A percentile compares a stretch with the other conserved stretches of the same genome.
Evolutionary conservation across 2,888 invertebrate species (phyloP).

Genomic region (Pollenia amentaria): DNA sequence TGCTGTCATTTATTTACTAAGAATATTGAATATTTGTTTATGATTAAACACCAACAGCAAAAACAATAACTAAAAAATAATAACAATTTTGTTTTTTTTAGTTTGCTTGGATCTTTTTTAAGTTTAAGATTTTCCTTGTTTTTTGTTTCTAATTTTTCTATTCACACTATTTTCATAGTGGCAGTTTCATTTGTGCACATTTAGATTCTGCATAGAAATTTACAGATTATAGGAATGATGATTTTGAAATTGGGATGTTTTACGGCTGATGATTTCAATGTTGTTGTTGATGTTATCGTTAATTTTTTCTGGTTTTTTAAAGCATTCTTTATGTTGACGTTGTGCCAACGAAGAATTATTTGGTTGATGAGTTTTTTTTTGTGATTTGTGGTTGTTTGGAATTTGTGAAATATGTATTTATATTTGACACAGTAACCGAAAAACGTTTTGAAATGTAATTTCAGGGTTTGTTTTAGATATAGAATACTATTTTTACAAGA

Average conservation of each 20-base stretch:
- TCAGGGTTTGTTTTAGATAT: not conserved
- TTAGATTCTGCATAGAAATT: not conserved
- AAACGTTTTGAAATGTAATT: conserved; percentile 26
- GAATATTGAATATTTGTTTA: conserved; percentile 27
- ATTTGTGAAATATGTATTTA: conserved; percentile 5
- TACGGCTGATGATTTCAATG: not conserved
- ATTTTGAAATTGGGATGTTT: conserved; percentile 4
- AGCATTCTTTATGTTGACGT: conserved; percentile 6
- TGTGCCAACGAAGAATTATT: not conserved
- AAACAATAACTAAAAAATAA: not conserved
- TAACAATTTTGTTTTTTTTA: not conserved
- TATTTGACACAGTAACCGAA: conserved; percentile 39
- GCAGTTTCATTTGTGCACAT: not conserved
- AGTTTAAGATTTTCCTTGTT: not conserved
- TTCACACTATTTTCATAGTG: not conserved
- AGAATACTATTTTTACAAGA: not conserved
- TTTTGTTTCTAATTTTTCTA: not conserved
- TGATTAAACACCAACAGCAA: not conserved
- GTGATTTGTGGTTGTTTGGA: not conserved
- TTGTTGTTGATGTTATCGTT: conserved; percentile 12
- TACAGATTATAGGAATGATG: not conserved
- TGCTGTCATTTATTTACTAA: conserved; percentile 51
- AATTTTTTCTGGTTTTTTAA: conserved; percentile 6
- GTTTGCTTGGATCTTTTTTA: not conserved
- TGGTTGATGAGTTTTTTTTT: conserved; percentile 5